Evolutionary conservation across 2,797 vertebrate species (phyloP), one percentile per base, ranked within the genome.

Genomic region (Tiaroga cobitis): DNA sequence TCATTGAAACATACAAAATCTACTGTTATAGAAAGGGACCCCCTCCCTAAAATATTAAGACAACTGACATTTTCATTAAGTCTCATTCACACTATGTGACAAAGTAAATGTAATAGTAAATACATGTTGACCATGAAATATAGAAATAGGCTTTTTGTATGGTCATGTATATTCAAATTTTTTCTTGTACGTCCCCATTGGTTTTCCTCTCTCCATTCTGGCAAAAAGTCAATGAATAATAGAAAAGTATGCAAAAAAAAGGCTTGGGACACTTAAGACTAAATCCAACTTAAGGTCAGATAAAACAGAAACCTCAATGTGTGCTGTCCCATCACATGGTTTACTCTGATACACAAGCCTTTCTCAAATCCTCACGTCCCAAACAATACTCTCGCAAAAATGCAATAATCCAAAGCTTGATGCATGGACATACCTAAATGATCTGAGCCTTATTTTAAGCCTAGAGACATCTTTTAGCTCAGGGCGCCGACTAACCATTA

Each of bases 291-390:
- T 56, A 81, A 70, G 32, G 65, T 56, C 34, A 56, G 67, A 29
- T 54, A 3, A 67, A 46, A 43, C 18, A 13, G 18, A 72, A 82
- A 82, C 24, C 18, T 61, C 69, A 46, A 11, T 82, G 81, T 8
- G 37, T 59, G 51, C 39, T 46, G 37, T 37, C 39, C 68, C 54
- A 34, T 74, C 74, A 46, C 69, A 73, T 46, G 69, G 15, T 39
- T 82, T 46, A 61, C 18, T 82, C 26, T 0, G n/a, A 59, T 70
- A 81, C 41, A 8, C 24, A 41, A 26, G 26, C n/a, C 54, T 73
- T 80, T 74, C 26, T 82, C 51, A 82, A 82, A 82, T 74, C 81
- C 81, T 73, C 37, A 41, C 24, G 2, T 82, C n/a, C 68, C 11
- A n/a, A 59, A 82, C 69, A 82, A 73, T 82, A 18, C 15, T 4